Base-by-base conservation (phyloP, 1,140 invertebrate species). In the Planococcus citri region DNA sequence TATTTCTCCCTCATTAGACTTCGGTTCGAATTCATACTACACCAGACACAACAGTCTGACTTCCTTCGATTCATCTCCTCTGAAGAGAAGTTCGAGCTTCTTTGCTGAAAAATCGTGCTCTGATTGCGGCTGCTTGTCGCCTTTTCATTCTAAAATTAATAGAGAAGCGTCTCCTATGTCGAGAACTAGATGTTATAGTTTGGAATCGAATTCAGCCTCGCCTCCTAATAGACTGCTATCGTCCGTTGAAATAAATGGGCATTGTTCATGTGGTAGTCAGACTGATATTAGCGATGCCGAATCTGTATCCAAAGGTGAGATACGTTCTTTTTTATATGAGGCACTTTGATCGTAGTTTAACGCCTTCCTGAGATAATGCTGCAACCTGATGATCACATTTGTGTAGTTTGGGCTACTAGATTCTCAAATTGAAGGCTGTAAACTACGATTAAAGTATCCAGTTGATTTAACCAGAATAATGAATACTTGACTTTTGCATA, bases 211-310 rank as follows among this genome's bases (percentile, higher is more conserved):
- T 70, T 81, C 22, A 14, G 51, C 69, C 12, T 38, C 70, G 0
- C 75, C 80, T 74, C 74, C 79, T 75, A 33, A 79, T 75, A 72
- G 75, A 24, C 77, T 76, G n/a, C 68, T 70, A 69, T 75, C 72
- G 73, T 75, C 67, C 75, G 77, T 51, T 76, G 77, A 72, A n/a
- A 76, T 72, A 68, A 74, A 78, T 29, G 74, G 81, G 29, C 85
- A 87, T 70, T 86, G 86, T 74, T 87, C 86, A 70, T 88, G 86
- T 74, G 84, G 86, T 68, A 88, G 87, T 75, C 86, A 87, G 75
- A 87, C 84, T 1, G 87, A 88, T 38, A 76, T 87, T 33, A 73
- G 68, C 22, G 71, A 71, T 69, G 68, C 71, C n/a, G 71, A 71
- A 17, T 71, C 71, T 10, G 14, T 51, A 8, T 71, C 68, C 25